Evolutionary conservation across 1,140 invertebrate species (phyloP).

Genomic region (Drosophila virilis): DNA sequence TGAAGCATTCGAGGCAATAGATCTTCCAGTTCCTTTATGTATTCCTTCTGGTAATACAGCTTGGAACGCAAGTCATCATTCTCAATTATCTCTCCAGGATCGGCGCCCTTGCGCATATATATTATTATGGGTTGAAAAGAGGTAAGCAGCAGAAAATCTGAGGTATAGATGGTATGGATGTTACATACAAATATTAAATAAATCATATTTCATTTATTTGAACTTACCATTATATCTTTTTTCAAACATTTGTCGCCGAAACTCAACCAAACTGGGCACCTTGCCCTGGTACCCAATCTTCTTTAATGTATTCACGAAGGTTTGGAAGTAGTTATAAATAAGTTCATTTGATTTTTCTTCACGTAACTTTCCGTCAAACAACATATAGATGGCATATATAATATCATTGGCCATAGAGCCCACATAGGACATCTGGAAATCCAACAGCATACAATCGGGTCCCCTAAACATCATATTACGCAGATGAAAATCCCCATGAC

Average conservation of each 20-base stretch:
- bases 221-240: conserved; percentile 10
- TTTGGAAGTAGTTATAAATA: conserved; percentile 35
- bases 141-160: background rate
- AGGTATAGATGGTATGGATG: background rate
- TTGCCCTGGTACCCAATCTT: conserved; percentile 26
- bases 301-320: conserved; percentile 30
- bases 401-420: conserved; percentile 45
- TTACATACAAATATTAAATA: no score
- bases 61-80: background rate
- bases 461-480: conserved; percentile 54
- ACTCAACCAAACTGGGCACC: conserved; percentile 25
- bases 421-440: conserved; percentile 45
- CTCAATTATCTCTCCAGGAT: background rate
- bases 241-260: conserved; percentile 28
- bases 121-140: background rate
- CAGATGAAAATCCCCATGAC: conserved; percentile 47
- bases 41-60: conserved; percentile 9
- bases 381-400: conserved; percentile 37
- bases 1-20: background rate
- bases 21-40: conserved; percentile 10
- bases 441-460: conserved; percentile 38
- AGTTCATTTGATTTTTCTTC: conserved; percentile 35
- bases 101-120: conserved; percentile 8
- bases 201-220: background rate
- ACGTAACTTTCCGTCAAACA: conserved; percentile 30